A percentile compares a stretch with the other conserved stretches of the same genome.
phyloP scores from a whole-genome alignment of 2,113 vertebrate species.

The Hoplias malabaricus region DNA sequence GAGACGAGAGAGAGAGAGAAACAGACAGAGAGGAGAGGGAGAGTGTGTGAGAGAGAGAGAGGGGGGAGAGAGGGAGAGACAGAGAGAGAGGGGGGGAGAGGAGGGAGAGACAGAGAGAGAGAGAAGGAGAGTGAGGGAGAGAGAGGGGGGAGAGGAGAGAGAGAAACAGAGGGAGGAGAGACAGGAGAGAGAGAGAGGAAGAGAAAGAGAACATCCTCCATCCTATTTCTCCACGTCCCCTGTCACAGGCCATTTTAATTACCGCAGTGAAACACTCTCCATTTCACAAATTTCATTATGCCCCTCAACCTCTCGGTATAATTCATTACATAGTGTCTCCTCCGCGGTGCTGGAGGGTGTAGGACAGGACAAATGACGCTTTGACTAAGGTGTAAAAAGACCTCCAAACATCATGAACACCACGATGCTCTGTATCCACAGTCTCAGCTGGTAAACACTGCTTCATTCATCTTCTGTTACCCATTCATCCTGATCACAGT shows the following conservation, averaged over 20 bases:
- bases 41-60: neutral
- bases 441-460: too few relatives aligned
- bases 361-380: neutral
- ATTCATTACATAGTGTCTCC: slow-evolving; percentile 40
- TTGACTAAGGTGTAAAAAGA: neutral
- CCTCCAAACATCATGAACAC: neutral
- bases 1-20: neutral
- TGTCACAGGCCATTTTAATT: slow-evolving; percentile 45
- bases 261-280: slow-evolving; percentile 19
- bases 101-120: neutral
- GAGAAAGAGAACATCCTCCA: slow-evolving; percentile 28
- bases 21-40: neutral
- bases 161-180: too few relatives aligned
- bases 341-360: neutral
- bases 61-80: neutral
- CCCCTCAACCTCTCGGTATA: slow-evolving; percentile 32
- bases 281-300: slow-evolving; percentile 30
- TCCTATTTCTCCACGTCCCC: slow-evolving; percentile 31
- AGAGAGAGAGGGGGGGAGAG: neutral
- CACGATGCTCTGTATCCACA: too few relatives aligned
- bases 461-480: too few relatives aligned
- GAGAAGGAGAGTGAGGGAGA: neutral
- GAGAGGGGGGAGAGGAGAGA: too few relatives aligned
- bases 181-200: neutral
- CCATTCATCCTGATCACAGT: too few relatives aligned